Base-by-base conservation (phyloP, 2,888 invertebrate genomes). In the Sympetrum striolatum region DNA sequence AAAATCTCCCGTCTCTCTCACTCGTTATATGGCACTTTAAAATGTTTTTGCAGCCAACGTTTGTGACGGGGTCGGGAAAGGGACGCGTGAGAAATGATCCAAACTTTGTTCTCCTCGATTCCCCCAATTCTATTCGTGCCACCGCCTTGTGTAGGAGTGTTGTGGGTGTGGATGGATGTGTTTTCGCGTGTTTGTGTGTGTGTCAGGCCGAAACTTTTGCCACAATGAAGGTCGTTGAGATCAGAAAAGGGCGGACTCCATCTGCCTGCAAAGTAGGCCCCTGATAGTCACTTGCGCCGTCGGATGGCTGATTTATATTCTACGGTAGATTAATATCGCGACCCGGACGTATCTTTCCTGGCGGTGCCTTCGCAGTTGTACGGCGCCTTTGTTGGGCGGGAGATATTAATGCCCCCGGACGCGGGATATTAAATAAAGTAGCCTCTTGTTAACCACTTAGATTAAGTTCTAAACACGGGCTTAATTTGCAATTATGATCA, bases 11-110 rank as follows among this genome's bases (percentile, higher is more conserved):
- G 8, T 12, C 2, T 2, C 18, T 31, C 12, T 18, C 31, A 14
- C 39, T 18, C 39, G 86, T 86, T 86, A 64, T 37, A 48, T n/a
- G 86, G 60, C 82, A 35, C 53, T 82, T 82, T 82, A 58, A 82
- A 22, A 64, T 60, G 86, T 60, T 58, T 64, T 58, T 58, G 86
- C 86, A 64, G 86, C 60, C 37, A 39, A 86, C 86, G 60, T 58
- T 64, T 37, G 60, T 39, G 86, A 86, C n/a, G 58, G 35, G 31
- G 73, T n/a, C 39, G 22, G 58, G 82, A n/a, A 31, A 39, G 35
- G 58, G 86, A 86, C 86, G 60, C 18, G 86, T 86, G 86, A 86
- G 86, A 86, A 86, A 86, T 86, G 86, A 80, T 39, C 86, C 86
- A 86, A 86, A 60, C 37, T 64, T 64, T 18, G 37, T 39, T n/a